Percentiles rank a stretch among this genome's conserved stretches.
Evolutionary conservation across 2,113 vertebrate genomes (phyloP).

Genomic region (Ciconia maguari): DNA sequence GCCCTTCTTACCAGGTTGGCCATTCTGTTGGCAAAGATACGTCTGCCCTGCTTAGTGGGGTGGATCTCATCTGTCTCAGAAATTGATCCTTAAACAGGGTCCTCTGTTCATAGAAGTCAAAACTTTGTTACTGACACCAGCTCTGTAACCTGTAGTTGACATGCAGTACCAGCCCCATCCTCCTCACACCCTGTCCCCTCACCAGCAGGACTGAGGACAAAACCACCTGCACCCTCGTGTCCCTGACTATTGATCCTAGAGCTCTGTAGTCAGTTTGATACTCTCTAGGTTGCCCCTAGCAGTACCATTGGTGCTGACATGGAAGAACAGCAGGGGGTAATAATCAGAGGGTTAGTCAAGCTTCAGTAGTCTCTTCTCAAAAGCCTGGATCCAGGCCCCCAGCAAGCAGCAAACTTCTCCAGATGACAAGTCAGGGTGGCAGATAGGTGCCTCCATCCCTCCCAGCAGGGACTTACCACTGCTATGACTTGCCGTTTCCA

Average conservation of each 20-base stretch:
- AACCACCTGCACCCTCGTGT: too few relatives aligned
- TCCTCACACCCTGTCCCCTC: not conserved
- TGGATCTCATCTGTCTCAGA: not conserved
- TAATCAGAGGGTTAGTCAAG: not conserved
- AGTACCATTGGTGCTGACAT: not conserved
- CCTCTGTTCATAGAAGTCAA: not conserved
- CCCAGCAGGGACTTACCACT: not conserved
- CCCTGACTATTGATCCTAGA: not conserved
- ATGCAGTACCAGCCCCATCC: not conserved
- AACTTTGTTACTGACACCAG: not conserved
- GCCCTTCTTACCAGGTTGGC: not conserved
- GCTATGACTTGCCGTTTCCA: not conserved
- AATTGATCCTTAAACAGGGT: not conserved
- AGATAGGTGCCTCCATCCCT: not conserved
- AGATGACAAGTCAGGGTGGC: not conserved
- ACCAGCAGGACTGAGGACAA: not conserved
- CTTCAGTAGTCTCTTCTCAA: not conserved
- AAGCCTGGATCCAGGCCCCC: not conserved
- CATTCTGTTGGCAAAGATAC: not conserved
- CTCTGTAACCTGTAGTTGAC: not conserved
- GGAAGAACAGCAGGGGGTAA: not conserved
- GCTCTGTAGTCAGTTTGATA: not conserved
- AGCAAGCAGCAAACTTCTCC: not conserved
- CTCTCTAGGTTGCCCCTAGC: not conserved
- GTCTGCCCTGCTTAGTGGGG: not conserved